A percentile compares a stretch with the other conserved stretches of the same genome.
phyloP scores from a whole-genome alignment of 2,888 invertebrate genomes.

The Drosophila gaucha region DNA sequence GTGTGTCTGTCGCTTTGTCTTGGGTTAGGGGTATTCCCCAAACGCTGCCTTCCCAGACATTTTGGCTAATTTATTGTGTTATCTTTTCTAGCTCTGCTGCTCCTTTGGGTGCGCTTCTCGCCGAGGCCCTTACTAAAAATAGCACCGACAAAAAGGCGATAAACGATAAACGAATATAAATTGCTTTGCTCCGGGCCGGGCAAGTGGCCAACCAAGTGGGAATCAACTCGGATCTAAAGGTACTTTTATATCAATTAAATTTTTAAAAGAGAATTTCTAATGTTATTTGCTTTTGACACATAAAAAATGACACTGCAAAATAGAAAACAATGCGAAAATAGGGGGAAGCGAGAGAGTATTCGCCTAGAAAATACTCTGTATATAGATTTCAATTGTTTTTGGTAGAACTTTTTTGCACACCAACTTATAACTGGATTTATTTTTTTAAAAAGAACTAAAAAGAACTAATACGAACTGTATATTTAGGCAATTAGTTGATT shows the following conservation, averaged over 20 bases:
- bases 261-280: conserved; percentile 30
- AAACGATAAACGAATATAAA: conserved; percentile 56
- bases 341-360: accelerated
- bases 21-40: conserved; percentile 47
- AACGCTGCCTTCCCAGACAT: conserved; percentile 44
- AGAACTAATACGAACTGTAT: too few relatives aligned
- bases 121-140: conserved; percentile 26
- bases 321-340: conserved; percentile 25
- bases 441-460: too few relatives aligned
- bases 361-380: conserved; percentile 15
- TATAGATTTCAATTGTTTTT: background rate
- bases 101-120: conserved; percentile 42
- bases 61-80: conserved; percentile 63
- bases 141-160: conserved; percentile 40
- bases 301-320: conserved; percentile 30
- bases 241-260: conserved; percentile 49
- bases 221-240: conserved; percentile 22
- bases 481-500: too few relatives aligned
- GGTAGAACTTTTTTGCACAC: too few relatives aligned
- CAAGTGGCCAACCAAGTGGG: conserved; percentile 49
- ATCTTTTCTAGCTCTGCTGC: conserved; percentile 30
- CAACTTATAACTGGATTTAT: too few relatives aligned
- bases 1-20: conserved; percentile 25
- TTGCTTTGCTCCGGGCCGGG: conserved; percentile 37
- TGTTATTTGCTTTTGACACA: conserved; percentile 9